Evolutionary conservation across 2,113 vertebrate species (phyloP).

Genomic region (Tragelaphus buxtoni): DNA sequence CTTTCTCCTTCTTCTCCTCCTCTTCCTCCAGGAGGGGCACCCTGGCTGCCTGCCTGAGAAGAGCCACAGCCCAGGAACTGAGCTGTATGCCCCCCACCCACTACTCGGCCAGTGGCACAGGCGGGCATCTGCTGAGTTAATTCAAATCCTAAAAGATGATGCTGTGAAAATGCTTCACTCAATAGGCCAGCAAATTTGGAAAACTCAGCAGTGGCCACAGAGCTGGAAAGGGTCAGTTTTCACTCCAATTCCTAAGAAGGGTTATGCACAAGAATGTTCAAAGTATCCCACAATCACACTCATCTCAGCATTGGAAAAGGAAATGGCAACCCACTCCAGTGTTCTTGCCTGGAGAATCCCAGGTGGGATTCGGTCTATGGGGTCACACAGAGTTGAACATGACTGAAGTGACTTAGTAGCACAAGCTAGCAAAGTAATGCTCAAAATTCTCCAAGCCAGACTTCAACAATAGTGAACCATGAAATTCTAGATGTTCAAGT

Average conservation of each 20-base stretch:
- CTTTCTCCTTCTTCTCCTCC: neutral
- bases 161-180: neutral
- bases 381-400: rapidly evolving
- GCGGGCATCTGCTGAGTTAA: neutral
- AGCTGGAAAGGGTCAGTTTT: neutral
- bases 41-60: neutral
- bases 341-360: no score
- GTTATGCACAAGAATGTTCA: neutral
- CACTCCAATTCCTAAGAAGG: neutral
- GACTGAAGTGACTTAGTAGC: no score
- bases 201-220: neutral
- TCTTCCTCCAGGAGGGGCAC: neutral
- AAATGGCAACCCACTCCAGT: no score
- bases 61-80: neutral
- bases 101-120: neutral
- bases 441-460: neutral
- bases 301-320: neutral
- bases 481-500: neutral
- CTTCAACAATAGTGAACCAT: neutral
- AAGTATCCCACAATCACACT: neutral
- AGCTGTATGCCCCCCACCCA: neutral
- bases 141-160: neutral
- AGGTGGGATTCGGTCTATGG: no score
- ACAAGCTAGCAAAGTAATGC: neutral
- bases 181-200: neutral